Conservation (phyloP, 2,797 vertebrate species). For the Sebastes hopkinsi region DNA sequence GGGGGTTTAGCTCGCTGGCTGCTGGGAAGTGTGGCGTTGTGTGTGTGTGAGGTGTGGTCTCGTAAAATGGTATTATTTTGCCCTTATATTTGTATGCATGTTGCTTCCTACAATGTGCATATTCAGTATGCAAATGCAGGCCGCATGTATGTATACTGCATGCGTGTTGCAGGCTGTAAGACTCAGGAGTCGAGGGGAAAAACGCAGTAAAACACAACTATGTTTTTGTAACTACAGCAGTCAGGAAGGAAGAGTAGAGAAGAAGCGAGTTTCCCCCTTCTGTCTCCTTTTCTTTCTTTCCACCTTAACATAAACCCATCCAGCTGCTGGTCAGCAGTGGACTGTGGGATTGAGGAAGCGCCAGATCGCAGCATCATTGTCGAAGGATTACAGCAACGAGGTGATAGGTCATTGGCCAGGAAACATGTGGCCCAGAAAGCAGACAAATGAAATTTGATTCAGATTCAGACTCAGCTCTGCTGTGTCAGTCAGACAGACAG, state of each 20-base stretch:
- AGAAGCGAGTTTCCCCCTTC: neutral
- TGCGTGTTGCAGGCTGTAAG: neutral
- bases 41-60: neutral
- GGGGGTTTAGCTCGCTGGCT: conserved; percentile 60
- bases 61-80: conserved; percentile 3
- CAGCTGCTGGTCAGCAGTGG: conserved; percentile 39
- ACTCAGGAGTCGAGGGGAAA: neutral
- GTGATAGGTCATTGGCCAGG: conserved; percentile 65
- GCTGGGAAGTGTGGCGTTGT: conserved; percentile 21
- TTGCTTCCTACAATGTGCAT: neutral
- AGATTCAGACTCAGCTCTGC: conserved; percentile 32
- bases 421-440: conserved; percentile 73
- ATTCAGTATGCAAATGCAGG: neutral
- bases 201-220: neutral
- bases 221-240: neutral
- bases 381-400: conserved; percentile 67
- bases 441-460: conserved; percentile 71
- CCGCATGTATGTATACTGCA: neutral
- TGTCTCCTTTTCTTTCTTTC: neutral
- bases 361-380: conserved; percentile 71
- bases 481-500: conserved; percentile 33
- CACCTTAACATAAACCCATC: conserved; percentile 22
- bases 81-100: neutral
- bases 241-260: neutral
- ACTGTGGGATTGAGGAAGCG: conserved; percentile 53